phyloP scores from a whole-genome alignment of 2,888 invertebrate species.

The Odontocerum albicorne region DNA sequence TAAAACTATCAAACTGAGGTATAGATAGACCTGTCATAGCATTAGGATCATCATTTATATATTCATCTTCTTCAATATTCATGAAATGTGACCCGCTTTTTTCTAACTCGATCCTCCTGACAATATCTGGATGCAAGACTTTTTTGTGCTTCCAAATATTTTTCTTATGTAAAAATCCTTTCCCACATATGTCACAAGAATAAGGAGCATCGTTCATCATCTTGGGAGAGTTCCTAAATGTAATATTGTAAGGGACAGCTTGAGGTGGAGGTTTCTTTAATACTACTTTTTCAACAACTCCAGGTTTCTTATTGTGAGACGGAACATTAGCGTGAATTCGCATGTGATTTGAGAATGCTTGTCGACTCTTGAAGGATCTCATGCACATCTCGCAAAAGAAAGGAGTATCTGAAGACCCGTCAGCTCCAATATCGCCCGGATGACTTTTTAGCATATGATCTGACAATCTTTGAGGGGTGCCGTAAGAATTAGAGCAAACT shows the following conservation, averaged over 20 bases:
- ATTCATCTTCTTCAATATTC: constrained; percentile 53
- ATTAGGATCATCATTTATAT: constrained; percentile 50
- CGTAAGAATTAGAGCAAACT: constrained; percentile 60
- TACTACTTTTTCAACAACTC: constrained; percentile 46
- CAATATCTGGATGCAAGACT: constrained; percentile 54
- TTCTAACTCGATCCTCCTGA: constrained; percentile 46
- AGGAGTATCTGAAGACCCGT: constrained; percentile 44
- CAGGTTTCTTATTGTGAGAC: constrained; percentile 54
- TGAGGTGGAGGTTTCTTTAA: constrained; percentile 48
- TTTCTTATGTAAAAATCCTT: constrained; percentile 59
- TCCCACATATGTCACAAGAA: constrained; percentile 67
- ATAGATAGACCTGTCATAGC: constrained; percentile 49
- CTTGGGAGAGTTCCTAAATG: constrained; percentile 48
- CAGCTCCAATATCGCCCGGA: constrained; percentile 46
- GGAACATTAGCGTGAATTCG: constrained; percentile 57
- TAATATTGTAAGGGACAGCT: constrained; percentile 40
- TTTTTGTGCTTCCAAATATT: constrained; percentile 60
- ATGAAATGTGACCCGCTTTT: constrained; percentile 15
- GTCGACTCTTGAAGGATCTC: constrained; percentile 60
- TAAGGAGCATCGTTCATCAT: constrained; percentile 56
- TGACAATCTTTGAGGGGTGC: constrained; percentile 62
- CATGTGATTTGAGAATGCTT: constrained; percentile 58
- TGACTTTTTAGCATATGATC: constrained; percentile 59
- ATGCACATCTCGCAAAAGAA: constrained; percentile 62
- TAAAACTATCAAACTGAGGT: constrained; percentile 56